Percentiles rank a stretch among this genome's conserved stretches.
phyloP scores from a whole-genome alignment of 1,140 invertebrate genomes.

The Cherax destructor region DNA sequence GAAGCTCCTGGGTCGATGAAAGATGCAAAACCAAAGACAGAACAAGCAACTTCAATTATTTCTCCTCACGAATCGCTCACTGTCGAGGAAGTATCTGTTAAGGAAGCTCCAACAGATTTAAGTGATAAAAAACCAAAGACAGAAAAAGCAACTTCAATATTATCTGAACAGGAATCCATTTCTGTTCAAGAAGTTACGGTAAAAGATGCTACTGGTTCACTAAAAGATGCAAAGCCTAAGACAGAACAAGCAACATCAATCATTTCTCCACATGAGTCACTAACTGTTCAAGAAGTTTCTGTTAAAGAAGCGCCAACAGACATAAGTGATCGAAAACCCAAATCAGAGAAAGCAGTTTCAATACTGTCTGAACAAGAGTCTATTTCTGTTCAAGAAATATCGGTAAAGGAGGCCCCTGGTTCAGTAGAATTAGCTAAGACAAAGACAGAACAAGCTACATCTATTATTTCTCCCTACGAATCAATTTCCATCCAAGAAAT shows the following conservation, averaged over 20 bases:
- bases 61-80: constrained; percentile 74
- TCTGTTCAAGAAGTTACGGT: constrained; percentile 53
- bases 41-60: constrained; percentile 77
- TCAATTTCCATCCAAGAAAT: constrained; percentile 30
- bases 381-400: constrained; percentile 45
- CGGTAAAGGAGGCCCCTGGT: constrained; percentile 29
- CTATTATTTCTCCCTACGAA: constrained; percentile 45
- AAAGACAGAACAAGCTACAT: constrained; percentile 45
- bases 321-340: constrained; percentile 23
- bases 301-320: constrained; percentile 34
- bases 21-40: constrained; percentile 74
- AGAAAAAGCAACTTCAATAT: constrained; percentile 42
- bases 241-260: constrained; percentile 48
- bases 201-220: constrained; percentile 32
- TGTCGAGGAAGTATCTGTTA: constrained; percentile 48
- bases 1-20: constrained; percentile 76
- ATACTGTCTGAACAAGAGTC: constrained; percentile 49
- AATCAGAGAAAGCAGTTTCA: constrained; percentile 28
- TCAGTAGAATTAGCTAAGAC: not conserved
- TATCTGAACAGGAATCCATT: constrained; percentile 51
- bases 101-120: constrained; percentile 32
- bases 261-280: constrained; percentile 48
- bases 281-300: constrained; percentile 48
- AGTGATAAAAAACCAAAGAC: constrained; percentile 39
- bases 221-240: constrained; percentile 45